phyloP scores from a whole-genome alignment of 2,113 vertebrate species.

The Xenotilapia leptura region DNA sequence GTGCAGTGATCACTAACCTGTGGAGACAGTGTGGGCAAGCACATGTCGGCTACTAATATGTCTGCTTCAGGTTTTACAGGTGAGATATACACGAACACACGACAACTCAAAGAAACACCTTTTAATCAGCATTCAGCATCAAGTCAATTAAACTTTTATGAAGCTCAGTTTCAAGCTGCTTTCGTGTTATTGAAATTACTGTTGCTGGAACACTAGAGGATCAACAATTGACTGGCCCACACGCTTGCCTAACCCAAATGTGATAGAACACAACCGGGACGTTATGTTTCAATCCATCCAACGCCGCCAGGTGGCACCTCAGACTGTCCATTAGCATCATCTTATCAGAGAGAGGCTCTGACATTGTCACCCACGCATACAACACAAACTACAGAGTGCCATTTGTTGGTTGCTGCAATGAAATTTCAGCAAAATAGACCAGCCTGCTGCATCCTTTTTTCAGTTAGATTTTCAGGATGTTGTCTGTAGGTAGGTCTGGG shows the following conservation, averaged over 20 bases:
- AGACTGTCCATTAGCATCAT: background rate
- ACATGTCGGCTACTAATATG: slow-evolving; percentile 1
- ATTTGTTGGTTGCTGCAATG: background rate
- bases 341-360: background rate
- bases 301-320: background rate
- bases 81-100: background rate
- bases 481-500: background rate
- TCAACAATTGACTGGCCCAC: background rate
- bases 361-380: background rate
- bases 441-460: background rate
- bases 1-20: background rate
- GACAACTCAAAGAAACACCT: background rate
- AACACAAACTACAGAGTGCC: background rate
- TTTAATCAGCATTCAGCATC: background rate
- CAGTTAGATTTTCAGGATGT: background rate
- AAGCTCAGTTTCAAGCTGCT: background rate
- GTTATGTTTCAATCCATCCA: background rate
- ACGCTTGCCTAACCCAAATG: background rate
- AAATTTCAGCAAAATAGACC: background rate
- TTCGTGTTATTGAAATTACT: background rate
- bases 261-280: background rate
- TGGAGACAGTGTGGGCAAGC: background rate
- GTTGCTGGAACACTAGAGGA: background rate
- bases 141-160: background rate
- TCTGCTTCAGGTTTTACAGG: background rate